Evolutionary conservation across 2,113 vertebrate species (phyloP).

Genomic region (Nestor notabilis): DNA sequence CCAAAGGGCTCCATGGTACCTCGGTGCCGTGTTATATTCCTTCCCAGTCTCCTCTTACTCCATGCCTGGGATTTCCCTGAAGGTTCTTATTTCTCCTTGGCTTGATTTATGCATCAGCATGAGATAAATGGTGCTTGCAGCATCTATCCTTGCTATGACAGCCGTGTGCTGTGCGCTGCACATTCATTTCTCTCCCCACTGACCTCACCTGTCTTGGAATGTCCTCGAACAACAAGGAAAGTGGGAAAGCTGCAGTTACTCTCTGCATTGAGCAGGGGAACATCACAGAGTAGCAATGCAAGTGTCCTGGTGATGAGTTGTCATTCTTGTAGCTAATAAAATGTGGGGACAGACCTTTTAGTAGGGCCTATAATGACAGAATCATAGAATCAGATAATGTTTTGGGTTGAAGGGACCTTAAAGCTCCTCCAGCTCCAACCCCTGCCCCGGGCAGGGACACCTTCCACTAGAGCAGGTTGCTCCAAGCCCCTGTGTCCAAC

Average conservation of each 20-base stretch:
- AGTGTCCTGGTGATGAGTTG: neutral
- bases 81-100: neutral
- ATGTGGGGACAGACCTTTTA: neutral
- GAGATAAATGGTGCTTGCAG: neutral
- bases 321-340: neutral
- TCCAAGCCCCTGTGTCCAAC: no score
- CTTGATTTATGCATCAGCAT: neutral
- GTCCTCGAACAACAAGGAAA: neutral
- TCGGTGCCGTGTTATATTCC: neutral
- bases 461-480: neutral
- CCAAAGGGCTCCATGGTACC: neutral
- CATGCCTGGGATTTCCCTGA: neutral
- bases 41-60: neutral
- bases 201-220: neutral
- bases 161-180: neutral
- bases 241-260: neutral
- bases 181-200: neutral
- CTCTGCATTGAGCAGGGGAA: neutral
- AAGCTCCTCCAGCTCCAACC: rapidly evolving
- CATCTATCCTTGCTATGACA: neutral
- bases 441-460: rapidly evolving
- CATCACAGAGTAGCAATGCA: neutral
- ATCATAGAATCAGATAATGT: neutral
- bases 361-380: neutral
- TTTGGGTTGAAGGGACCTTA: neutral